Conservation (phyloP, 2,888 invertebrate genomes). For the Plemyria rubiginata region DNA sequence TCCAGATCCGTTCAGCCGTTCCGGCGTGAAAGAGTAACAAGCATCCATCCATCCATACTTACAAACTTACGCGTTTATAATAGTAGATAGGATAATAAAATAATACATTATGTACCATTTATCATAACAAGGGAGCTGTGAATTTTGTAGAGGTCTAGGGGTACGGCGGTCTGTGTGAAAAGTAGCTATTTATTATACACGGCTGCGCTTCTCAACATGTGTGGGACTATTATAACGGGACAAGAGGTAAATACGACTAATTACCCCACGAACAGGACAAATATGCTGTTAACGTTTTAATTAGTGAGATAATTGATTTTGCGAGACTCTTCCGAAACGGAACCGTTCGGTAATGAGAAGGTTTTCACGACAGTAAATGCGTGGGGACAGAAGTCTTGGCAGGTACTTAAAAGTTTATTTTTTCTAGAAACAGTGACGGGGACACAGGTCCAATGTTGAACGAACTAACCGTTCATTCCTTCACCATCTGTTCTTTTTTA, state of each 20-base stretch:
- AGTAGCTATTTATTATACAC: conserved; percentile 60
- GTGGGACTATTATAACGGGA: conserved; percentile 72
- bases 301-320: conserved; percentile 42
- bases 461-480: no score
- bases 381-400: neutral
- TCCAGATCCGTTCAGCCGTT: no score
- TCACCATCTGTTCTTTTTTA: no score
- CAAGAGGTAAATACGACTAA: conserved; percentile 53
- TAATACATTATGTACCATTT: no score
- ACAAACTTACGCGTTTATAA: no score
- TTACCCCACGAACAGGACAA: conserved; percentile 46
- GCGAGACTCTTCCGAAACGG: conserved; percentile 26
- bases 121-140: neutral
- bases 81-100: no score
- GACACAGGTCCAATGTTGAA: no score
- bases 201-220: conserved; percentile 61
- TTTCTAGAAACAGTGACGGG: neutral
- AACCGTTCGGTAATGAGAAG: conserved; percentile 24
- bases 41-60: no score
- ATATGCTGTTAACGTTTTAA: conserved; percentile 55
- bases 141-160: conserved; percentile 35
- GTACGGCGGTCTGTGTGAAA: conserved; percentile 66
- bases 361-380: conserved; percentile 13
- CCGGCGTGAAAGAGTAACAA: no score
- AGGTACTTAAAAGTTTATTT: neutral